Base-by-base conservation (phyloP, 2,113 vertebrate genomes). In the Etheostoma spectabile region DNA sequence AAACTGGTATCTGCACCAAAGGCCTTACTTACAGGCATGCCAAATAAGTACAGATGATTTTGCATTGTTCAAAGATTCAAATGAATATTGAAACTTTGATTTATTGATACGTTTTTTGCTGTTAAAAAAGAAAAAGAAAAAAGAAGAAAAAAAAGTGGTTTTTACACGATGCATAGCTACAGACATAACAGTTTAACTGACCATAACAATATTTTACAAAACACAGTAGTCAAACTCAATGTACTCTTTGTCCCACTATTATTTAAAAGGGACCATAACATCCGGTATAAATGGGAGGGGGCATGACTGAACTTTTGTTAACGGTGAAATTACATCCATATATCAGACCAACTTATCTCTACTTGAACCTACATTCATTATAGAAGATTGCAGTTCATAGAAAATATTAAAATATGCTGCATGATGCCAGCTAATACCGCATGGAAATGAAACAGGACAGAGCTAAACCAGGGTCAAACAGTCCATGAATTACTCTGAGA, bases 391-490 rank as follows among this genome's bases (percentile, higher is more conserved):
- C 15, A 46, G 11, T 49, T 49, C 18, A 76, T 49, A 51, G 8
- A 53, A 66, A 67, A 79, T 55, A 69, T 70, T 19, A 38, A 52
- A 33, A 35, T 52, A 52, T 69, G 63, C 48, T 73, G 63, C 61
- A 61, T 5, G 13, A 35, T 51, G 11, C 73, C 22, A 64, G 49
- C 52, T 60, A 38, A 60, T 52, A 79, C 56, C 85, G 60, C 61
- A 79, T 78, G 49, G 22, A 64, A 55, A 68, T 13, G 51, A 73
- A 79, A 61, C 27, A 49, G 60, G 35, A 49, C 38, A 53, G 46
- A 79, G 75, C 48, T 86, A 87, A 89, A 91, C 89, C 88, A 86
- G 89, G 79, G 87, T 89, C 87, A 89, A 89, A 27, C 80, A 80
- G 78, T 72, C 45, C 27, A 77, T 53, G 3, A 68, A 77, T 74